Base-by-base conservation (phyloP, 2,113 vertebrate genomes). In the Cinclus mexicanus region DNA sequence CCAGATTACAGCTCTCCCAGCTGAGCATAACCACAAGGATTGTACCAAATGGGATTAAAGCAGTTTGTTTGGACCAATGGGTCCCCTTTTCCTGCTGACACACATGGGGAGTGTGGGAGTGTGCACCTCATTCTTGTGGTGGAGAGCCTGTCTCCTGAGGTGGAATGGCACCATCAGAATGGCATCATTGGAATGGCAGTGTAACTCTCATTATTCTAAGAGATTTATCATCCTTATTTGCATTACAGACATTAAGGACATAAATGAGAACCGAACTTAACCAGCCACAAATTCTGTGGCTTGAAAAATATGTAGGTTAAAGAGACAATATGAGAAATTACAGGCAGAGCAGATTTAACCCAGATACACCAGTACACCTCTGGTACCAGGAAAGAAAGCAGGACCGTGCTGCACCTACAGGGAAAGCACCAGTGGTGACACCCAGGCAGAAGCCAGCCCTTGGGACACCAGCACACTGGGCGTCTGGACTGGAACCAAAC, bases 41-140 rank as follows among this genome's bases (percentile, higher is more conserved):
- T 86, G 55, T 77, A 76, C 44, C 3, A 10, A 44, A 31, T 2
- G 37, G 49, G 33, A 94, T 93, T 89, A 74, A 68, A 88, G 68
- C 11, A 35, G 31, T 9, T 56, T 55, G 29, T 70, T 90, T 69
- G 76, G 33, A 69, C 25, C 67, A 68, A 55, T 0, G 9, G 42
- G 33, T 65, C 52, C 55, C 23, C 56, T 42, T 70, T 75, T 31
- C 76, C 64, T 71, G 44, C 63, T 68, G 57, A 26, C 0, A 5
- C 57, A 52, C 0, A 0, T 15, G n/a, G n/a, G 21, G 11, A 53
- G 12, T 2, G n/a, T 37, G 15, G 56, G 41, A 49, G 33, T 1
- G 1, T 11, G 5, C 12, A 42, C 46, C 50, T 65, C 25, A 4
- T 12, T 10, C 52, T 55, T 12, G 15, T 20, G n/a, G 26, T 20